Conservation (phyloP, 30 jellyfish, hydroid and myxozoan species). For the Nemopilema nomurai region DNA sequence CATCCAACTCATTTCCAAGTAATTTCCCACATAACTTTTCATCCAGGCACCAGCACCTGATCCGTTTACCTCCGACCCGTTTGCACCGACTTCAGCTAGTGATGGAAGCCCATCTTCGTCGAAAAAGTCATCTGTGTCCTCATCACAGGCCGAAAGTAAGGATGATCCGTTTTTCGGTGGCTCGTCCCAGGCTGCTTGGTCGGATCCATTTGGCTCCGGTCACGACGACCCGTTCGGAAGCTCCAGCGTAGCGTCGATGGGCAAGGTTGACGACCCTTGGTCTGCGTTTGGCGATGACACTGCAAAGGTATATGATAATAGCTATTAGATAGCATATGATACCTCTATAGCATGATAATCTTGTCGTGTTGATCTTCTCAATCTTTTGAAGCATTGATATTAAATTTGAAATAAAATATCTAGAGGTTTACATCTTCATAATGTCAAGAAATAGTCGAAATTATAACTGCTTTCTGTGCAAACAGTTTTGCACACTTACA, state of each 20-base stretch:
- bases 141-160: not conserved
- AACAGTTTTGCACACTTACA: too few relatives aligned
- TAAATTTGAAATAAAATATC: too few relatives aligned
- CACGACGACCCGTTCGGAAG: slow-evolving; percentile 71
- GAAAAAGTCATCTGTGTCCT: slow-evolving; percentile 16
- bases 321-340: too few relatives aligned
- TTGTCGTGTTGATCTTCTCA: not conserved
- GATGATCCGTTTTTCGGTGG: slow-evolving; percentile 47
- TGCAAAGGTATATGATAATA: slow-evolving; percentile 26
- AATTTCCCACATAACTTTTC: not conserved
- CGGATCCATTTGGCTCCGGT: slow-evolving; percentile 69
- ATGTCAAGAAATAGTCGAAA: too few relatives aligned
- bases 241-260: slow-evolving; percentile 31
- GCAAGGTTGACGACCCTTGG: slow-evolving; percentile 75
- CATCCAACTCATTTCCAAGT: not conserved
- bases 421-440: too few relatives aligned
- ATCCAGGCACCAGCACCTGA: slow-evolving; percentile 56
- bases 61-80: slow-evolving; percentile 86
- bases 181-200: slow-evolving; percentile 34
- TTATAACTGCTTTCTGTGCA: too few relatives aligned
- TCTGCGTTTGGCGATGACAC: slow-evolving; percentile 74
- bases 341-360: too few relatives aligned
- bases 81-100: slow-evolving; percentile 52
- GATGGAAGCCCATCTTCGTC: slow-evolving; percentile 27
- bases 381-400: too few relatives aligned